Percentiles rank a stretch among this genome's conserved stretches.
Evolutionary conservation across 2,797 vertebrate species (phyloP).

Genomic region (Euthynnus affinis): DNA sequence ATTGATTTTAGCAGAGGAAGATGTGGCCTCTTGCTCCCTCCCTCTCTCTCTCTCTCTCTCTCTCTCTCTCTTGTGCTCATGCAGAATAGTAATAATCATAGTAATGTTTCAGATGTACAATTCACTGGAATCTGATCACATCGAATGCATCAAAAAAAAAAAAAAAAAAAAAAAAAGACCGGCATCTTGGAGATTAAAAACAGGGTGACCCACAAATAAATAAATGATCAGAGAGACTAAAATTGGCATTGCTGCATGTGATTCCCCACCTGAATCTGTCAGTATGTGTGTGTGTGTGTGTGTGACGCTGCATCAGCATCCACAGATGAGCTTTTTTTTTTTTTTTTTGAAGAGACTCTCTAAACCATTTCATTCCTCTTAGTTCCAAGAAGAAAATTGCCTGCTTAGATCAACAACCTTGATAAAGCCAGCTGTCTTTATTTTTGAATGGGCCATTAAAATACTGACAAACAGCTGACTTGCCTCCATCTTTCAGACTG

Average conservation of each 20-base stretch:
- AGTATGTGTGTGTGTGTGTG: background rate
- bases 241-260: background rate
- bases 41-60: background rate
- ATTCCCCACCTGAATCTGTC: conserved; percentile 6
- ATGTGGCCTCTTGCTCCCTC: conserved; percentile 58
- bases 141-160: conserved; percentile 22
- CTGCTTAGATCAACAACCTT: conserved; percentile 45
- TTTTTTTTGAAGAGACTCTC: conserved; percentile 2
- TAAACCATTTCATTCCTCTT: conserved; percentile 30
- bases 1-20: conserved; percentile 71
- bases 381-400: conserved; percentile 38
- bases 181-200: conserved; percentile 12
- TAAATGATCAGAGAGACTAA: conserved; percentile 14
- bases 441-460: conserved; percentile 61
- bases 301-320: conserved; percentile 19
- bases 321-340: conserved; percentile 7
- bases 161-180: too few relatives aligned
- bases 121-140: conserved; percentile 39
- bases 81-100: conserved; percentile 66
- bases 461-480: conserved; percentile 16
- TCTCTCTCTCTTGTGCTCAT: conserved; percentile 19
- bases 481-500: conserved; percentile 26
- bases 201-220: conserved; percentile 40
- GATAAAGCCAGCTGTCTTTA: conserved; percentile 53
- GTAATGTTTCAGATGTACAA: conserved; percentile 48